Evolutionary conservation across 2,797 vertebrate genomes (phyloP).

Genomic region (Rallus crepitans): DNA sequence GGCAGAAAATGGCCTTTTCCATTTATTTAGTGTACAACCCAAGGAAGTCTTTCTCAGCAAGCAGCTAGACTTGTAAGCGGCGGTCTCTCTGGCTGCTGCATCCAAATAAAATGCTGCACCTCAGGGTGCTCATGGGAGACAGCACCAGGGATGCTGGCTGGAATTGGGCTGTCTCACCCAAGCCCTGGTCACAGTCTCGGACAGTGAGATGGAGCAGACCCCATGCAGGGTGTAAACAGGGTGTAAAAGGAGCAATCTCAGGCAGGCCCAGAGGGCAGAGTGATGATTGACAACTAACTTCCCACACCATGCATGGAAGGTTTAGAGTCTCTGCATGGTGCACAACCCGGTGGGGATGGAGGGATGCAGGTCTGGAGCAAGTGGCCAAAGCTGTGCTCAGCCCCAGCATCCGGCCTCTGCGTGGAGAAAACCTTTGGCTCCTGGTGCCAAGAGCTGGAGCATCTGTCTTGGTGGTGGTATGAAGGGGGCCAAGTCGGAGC

Average conservation of each 20-base stretch:
- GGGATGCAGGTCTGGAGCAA: constrained; percentile 21
- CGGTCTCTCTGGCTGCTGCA: neutral
- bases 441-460: neutral
- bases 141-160: rapidly evolving
- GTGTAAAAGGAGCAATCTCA: constrained; percentile 27
- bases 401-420: neutral
- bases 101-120: neutral
- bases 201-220: neutral
- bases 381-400: neutral
- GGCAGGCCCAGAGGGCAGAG: constrained; percentile 13
- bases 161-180: neutral
- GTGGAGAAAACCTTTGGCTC: neutral
- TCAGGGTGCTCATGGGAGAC: rapidly evolving
- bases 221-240: neutral
- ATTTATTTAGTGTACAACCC: neutral
- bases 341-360: neutral
- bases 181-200: neutral
- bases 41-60: neutral
- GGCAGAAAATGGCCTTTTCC: neutral
- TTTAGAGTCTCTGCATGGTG: neutral
- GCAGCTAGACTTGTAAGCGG: neutral
- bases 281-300: constrained; percentile 77
- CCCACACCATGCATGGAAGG: constrained; percentile 19
- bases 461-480: neutral
- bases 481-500: neutral